A percentile compares a stretch with the other conserved stretches of the same genome.
Evolutionary conservation across 1,140 invertebrate species (phyloP).

Genomic region (Heliconius hermathena): DNA sequence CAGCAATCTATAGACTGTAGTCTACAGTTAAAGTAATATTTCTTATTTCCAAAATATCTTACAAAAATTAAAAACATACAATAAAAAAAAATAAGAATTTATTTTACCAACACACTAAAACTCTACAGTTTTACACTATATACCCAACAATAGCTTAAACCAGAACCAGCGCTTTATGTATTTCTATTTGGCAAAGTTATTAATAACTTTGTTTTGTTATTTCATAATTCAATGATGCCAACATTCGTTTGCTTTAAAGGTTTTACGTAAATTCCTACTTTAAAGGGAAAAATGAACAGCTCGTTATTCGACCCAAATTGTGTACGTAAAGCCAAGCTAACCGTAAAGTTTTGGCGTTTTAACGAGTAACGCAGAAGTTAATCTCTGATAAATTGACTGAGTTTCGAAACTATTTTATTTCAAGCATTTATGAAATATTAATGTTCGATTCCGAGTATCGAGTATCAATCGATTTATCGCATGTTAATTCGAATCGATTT

Average conservation of each 20-base stretch:
- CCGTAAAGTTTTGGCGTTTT: conserved; percentile 56
- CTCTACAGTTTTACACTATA: too few species aligned
- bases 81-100: too few species aligned
- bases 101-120: too few species aligned
- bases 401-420: conserved; percentile 29
- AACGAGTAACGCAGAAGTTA: conserved; percentile 53
- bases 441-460: conserved; percentile 10
- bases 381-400: conserved; percentile 51
- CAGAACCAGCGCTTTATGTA: background rate
- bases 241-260: conserved; percentile 47
- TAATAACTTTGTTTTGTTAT: conserved; percentile 48
- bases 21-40: too few species aligned
- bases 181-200: background rate
- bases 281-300: conserved; percentile 60
- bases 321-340: conserved; percentile 53
- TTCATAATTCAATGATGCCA: conserved; percentile 49
- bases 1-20: too few species aligned
- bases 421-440: conserved; percentile 17
- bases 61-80: too few species aligned
- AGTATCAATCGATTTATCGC: conserved; percentile 15
- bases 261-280: conserved; percentile 47
- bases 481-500: conserved; percentile 33
- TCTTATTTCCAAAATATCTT: too few species aligned
- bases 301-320: conserved; percentile 58
- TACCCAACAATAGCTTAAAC: background rate